Evolutionary conservation across 1,140 invertebrate species (phyloP), one percentile per base, ranked within the genome.

Genomic region (Spodoptera litura): DNA sequence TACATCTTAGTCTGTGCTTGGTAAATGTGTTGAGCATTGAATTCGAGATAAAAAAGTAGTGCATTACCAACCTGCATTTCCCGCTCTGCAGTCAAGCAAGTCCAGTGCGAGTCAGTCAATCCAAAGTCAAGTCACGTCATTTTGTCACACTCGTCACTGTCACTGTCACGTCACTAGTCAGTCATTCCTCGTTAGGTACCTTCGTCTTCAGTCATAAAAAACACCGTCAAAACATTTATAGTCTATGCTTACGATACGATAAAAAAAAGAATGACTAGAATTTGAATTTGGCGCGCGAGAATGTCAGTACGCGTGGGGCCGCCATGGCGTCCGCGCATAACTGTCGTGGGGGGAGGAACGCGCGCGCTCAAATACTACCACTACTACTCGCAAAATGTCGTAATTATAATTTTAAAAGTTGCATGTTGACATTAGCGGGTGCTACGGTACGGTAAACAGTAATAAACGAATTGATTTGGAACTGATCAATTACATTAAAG

Each of bases 301-400:
- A 38, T 56, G 70, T 75, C 81, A 83, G 85, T 81, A 78, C 79
- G 86, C 88, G 90, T 88, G 82, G 80, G 64, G 79, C 82, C 85
- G 89, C 89, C 92, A 91, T 93, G 49, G 87, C 88, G 89, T 61
- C 82, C 83, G 89, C 90, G 89, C 85, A 78, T 35, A 38, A 94
- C 92, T 94, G 88, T 59, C 38, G 72, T n/a, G 81, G 83, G 82
- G 87, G 85, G 85, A 80, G 74, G 55, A 51, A 25, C 38, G 77
- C 68, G 27, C 72, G 35, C 81, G 79, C 76, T 92, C 85, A 91
- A 89, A 94, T 94, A 93, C 86, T 91, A 86, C 92, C 92, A 92
- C 92, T 88, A 83, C 92, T 88, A 86, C 85, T 72, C 71, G 64
- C 73, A 79, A 27, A 12, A 73, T 89, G 86, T 89, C 86, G 88